Percentiles rank a stretch among this genome's conserved stretches.
Conservation (phyloP, 1,140 invertebrate genomes). For the Phortica variegata region DNA sequence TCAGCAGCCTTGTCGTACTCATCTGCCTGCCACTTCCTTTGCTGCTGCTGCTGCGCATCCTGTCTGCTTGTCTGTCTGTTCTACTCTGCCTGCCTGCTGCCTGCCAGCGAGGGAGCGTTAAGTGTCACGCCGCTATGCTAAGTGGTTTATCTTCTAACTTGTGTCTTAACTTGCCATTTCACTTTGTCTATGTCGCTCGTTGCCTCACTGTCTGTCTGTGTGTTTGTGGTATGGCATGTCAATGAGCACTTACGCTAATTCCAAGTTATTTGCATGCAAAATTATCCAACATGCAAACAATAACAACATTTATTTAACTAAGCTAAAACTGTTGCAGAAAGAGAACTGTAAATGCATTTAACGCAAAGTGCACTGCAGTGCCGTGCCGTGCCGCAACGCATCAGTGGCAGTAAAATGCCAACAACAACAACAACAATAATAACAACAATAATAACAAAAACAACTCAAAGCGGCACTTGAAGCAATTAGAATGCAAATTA, state of each 20-base stretch:
- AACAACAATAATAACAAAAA: slow-evolving; percentile 11
- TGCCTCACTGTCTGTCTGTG: slow-evolving; percentile 1
- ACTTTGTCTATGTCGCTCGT: too few species aligned
- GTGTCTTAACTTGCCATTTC: too few species aligned
- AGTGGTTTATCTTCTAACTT: too few species aligned
- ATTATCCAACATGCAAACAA: slow-evolving; percentile 24
- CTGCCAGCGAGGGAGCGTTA: too few species aligned
- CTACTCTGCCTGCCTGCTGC: background rate
- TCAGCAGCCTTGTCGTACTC: slow-evolving; percentile 3
- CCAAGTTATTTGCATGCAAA: slow-evolving; percentile 53
- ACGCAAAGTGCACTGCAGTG: too few species aligned
- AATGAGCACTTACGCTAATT: slow-evolving; percentile 53
- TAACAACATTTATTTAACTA: slow-evolving; percentile 15
- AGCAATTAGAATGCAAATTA: too few species aligned
- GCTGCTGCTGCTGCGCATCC: slow-evolving; percentile 11
- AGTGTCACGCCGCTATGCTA: too few species aligned
- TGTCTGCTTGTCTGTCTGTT: background rate
- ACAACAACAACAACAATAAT: slow-evolving; percentile 15
- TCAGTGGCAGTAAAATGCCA: background rate
- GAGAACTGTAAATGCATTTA: too few species aligned
- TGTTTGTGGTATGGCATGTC: slow-evolving; percentile 35
- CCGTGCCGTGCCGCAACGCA: too few species aligned
- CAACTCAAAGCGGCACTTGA: slow-evolving; percentile 6
- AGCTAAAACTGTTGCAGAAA: too few species aligned
- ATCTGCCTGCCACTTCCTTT: background rate